phyloP scores from a whole-genome alignment of 2,888 invertebrate species.

The Eupithecia subumbrata region DNA sequence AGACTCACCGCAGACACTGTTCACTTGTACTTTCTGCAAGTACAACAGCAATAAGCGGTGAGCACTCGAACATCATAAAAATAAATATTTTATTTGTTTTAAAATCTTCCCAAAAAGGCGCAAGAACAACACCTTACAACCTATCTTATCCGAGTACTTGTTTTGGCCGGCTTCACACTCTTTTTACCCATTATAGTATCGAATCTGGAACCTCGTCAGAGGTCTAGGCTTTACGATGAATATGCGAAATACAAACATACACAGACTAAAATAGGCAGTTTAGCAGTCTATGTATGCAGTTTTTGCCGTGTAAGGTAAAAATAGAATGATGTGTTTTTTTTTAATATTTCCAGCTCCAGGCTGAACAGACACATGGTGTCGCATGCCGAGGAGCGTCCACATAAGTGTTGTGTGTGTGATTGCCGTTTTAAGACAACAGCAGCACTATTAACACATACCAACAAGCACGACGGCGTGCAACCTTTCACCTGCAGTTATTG shows the following conservation, averaged over 20 bases:
- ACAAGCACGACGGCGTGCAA: constrained; percentile 97
- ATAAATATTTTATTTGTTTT: not conserved
- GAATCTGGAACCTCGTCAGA: not conserved
- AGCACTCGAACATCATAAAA: not conserved
- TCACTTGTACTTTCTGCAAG: constrained; percentile 95
- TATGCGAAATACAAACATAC: not conserved
- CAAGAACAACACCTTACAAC: not conserved
- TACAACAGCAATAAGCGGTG: constrained; percentile 94
- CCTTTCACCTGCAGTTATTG: constrained; percentile 96
- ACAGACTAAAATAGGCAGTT: not conserved
- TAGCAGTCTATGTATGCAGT: not conserved
- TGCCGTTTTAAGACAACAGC: constrained; percentile 97
- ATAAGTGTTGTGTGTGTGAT: constrained; percentile 96
- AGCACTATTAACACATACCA: constrained; percentile 96
- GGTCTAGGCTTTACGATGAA: not conserved
- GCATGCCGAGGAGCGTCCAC: constrained; percentile 96
- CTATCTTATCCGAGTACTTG: not conserved
- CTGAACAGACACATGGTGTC: constrained; percentile 97
- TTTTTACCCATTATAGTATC: not conserved
- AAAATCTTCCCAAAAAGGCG: not conserved
- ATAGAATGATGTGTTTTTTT: not conserved
- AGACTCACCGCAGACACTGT: constrained; percentile 77
- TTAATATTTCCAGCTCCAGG: constrained; percentile 86
- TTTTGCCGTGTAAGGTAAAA: not conserved
- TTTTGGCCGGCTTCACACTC: not conserved